phyloP scores from a whole-genome alignment of 1,140 invertebrate genomes.

The Eumeta japonica region DNA sequence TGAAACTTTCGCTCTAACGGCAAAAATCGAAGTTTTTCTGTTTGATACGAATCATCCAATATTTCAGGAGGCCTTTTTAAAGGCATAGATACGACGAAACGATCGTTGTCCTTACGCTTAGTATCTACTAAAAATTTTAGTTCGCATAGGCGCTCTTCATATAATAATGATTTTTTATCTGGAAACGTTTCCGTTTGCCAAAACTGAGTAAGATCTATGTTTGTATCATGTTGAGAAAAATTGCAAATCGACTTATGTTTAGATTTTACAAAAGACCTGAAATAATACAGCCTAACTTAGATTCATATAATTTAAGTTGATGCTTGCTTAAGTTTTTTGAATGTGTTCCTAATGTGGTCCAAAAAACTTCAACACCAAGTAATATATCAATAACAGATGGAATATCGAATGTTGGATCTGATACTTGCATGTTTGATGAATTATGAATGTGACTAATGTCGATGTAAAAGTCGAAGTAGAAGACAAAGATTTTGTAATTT shows the following conservation, averaged over 20 bases:
- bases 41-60: conserved; percentile 9
- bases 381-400: conserved; percentile 20
- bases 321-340: too few species aligned
- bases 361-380: conserved; percentile 20
- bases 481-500: conserved; percentile 18
- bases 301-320: conserved; percentile 1
- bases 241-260: conserved; percentile 1
- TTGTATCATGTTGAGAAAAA: conserved; percentile 2
- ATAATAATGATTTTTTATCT: background rate
- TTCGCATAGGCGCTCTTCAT: background rate
- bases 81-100: conserved; percentile 5
- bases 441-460: conserved; percentile 12
- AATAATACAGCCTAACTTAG: conserved; percentile 7
- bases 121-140: background rate
- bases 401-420: conserved; percentile 21
- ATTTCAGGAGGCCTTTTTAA: too few species aligned
- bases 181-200: background rate
- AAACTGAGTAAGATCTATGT: too few species aligned
- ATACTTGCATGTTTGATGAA: conserved; percentile 13
- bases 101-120: conserved; percentile 2
- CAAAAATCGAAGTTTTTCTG: conserved; percentile 10
- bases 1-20: conserved; percentile 12
- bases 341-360: too few species aligned
- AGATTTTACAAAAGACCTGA: background rate
- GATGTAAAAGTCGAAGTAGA: conserved; percentile 8